Evolutionary conservation across 2,888 invertebrate species (phyloP).

Genomic region (Yponomeuta plumbellus): DNA sequence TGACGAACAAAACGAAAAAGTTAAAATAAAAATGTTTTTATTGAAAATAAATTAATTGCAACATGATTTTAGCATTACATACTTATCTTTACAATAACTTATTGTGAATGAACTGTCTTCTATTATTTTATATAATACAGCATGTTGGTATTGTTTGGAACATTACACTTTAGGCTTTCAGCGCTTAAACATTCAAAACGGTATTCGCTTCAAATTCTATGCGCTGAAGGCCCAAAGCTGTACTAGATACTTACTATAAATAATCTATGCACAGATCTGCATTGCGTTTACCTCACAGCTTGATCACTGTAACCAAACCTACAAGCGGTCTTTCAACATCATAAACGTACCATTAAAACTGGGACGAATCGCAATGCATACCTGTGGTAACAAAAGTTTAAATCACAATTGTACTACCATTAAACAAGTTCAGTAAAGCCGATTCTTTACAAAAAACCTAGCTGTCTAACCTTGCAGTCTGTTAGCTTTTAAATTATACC

Average conservation of each 20-base stretch:
- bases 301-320: neutral
- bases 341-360: too few species aligned
- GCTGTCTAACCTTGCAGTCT: too few species aligned
- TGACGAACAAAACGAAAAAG: conserved; percentile 31
- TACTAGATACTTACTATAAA: conserved; percentile 2
- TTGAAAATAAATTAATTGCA: conserved; percentile 29
- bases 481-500: too few species aligned
- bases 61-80: conserved; percentile 24
- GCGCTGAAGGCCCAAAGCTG: neutral
- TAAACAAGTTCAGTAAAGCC: neutral
- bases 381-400: neutral
- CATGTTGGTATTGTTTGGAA: neutral
- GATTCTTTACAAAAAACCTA: neutral
- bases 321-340: too few species aligned
- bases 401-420: conserved; percentile 1
- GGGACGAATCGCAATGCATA: neutral
- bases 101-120: conserved; percentile 25
- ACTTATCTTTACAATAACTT: conserved; percentile 24
- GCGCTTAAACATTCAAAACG: neutral
- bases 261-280: neutral
- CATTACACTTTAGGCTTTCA: neutral
- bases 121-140: conserved; percentile 9
- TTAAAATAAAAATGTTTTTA: conserved; percentile 48
- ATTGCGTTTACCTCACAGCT: neutral
- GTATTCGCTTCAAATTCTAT: neutral